Evolutionary conservation across 2,888 invertebrate genomes (phyloP), one percentile per base, ranked within the genome.

Genomic region (Acleris emargana): DNA sequence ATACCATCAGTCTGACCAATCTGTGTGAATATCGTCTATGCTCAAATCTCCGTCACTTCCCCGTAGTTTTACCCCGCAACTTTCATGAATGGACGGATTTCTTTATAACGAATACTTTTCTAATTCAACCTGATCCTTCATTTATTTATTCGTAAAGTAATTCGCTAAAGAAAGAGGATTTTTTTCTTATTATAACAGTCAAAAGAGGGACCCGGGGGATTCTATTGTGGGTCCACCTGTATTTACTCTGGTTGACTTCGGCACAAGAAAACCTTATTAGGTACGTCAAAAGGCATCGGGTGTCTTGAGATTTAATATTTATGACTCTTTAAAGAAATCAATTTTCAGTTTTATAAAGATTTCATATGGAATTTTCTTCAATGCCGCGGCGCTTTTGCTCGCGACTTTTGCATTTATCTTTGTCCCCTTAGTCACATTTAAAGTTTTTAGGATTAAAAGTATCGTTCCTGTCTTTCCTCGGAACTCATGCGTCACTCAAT

Each of bases 111-210:
- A 89, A 88, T 87, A 83, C 84, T 84, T 83, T 77, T 87, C 87
- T 90, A 91, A 90, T 89, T 88, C 87, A 89, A 89, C 88, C 80
- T 68, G 67, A 69, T 71, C 71, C 68, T 68, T 71, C 71, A 84
- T 88, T 89, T 88, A 89, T 89, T 88, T 88, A 86, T 87, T 84
- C 87, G 84, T 84, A 87, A 89, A 88, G 88, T 89, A 88, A 89
- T 89, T 87, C 84, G 73, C 77, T 77, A 75, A 80, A 82, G 68
- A 71, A 71, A 69, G 82, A 80, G 81, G 75, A 79, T 76, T 87
- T 88, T 87, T 87, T 87, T 89, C 85, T 85, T 90, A 90, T 90
- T 91, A 91, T 87, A 90, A 88, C 87, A 89, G 88, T 87, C 88
- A 83, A 88, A 83, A 84, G 82, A 82, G 83, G 77, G 71, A 85